Evolutionary conservation across 2,797 vertebrate genomes (phyloP).

Genomic region (Catamblyrhynchus diadema): DNA sequence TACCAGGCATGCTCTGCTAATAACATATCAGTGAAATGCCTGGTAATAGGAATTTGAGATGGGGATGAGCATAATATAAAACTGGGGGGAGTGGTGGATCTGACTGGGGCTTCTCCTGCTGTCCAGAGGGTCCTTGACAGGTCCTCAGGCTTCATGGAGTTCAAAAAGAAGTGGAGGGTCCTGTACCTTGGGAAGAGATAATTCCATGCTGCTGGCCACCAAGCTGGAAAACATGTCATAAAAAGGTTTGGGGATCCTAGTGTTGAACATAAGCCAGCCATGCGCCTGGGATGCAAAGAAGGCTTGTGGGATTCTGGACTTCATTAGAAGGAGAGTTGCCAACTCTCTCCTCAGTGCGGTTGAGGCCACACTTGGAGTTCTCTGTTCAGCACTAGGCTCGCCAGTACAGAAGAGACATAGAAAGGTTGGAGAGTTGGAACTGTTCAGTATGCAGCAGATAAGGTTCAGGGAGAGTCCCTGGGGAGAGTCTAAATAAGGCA

Average conservation of each 20-base stretch:
- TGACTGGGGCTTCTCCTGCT: rapidly evolving
- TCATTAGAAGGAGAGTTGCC: neutral
- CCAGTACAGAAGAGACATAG: neutral
- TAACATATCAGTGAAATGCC: neutral
- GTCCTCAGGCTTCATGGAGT: neutral
- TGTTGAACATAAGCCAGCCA: no score
- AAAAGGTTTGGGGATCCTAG: rapidly evolving
- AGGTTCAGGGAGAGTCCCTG: neutral
- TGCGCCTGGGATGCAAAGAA: rapidly evolving
- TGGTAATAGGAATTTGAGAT: neutral
- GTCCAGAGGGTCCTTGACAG: neutral
- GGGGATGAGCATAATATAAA: neutral
- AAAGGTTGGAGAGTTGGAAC: neutral
- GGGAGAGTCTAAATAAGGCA: rapidly evolving
- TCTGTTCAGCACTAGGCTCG: neutral
- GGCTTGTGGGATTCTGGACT: neutral
- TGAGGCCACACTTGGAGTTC: neutral
- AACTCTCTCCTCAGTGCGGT: rapidly evolving
- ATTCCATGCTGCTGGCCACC: neutral
- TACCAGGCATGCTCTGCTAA: neutral
- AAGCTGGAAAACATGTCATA: neutral
- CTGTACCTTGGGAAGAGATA: neutral
- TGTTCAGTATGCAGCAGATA: neutral
- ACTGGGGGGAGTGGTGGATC: neutral
- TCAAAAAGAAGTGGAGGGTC: neutral